Base-by-base conservation (phyloP, 2,113 vertebrate species). In the Synodontis membranacea region DNA sequence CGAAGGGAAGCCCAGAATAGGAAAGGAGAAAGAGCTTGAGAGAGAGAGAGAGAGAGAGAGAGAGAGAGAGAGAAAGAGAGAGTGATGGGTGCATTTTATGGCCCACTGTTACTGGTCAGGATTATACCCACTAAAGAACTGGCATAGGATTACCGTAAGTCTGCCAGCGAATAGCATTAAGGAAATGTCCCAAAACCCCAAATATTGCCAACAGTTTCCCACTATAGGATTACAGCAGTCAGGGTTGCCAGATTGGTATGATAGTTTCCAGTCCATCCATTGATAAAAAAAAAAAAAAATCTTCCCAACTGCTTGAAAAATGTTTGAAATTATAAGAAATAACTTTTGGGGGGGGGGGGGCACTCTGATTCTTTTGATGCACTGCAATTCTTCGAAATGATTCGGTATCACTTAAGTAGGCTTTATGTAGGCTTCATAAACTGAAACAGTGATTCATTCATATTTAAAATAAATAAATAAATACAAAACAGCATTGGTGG, bases 41-140 rank as follows among this genome's bases (percentile, higher is more conserved):
- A 74, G 10, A 74, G 19, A 44, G 21, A 28, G 11, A 75, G 1
- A 10, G 4, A 46, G 10, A 46, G 23, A 8, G 8, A 50, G 39
- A 21, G 60, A 56, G 10, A 74, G 19, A 44, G 21, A 28, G 11
- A 75, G 1, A 10, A 2, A 46, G 10, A 46, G 23, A 8, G 8
- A 50, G 39, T 19, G 60, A 56, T 5, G 14, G 48, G 72, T 42
- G 37, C 39, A 17, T 21, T 70, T 39, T 66, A 56, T 76, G 76
- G 3, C 87, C 83, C 88, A 80, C 84, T 91, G 88, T 84, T 70
- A 21, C 66, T 23, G 25, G 42, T 58, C 58, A 78, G 88, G 81
- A 87, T 88, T 87, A 89, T 60, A 80, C 39, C 19, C 64, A 11
- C 17, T 70, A 58, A 76, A 87, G 87, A 88, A 5, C 48, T 23